A percentile compares a stretch with the other conserved stretches of the same genome.
phyloP scores from a whole-genome alignment of 2,888 invertebrate species.

The Pandemis cinnamomeana region DNA sequence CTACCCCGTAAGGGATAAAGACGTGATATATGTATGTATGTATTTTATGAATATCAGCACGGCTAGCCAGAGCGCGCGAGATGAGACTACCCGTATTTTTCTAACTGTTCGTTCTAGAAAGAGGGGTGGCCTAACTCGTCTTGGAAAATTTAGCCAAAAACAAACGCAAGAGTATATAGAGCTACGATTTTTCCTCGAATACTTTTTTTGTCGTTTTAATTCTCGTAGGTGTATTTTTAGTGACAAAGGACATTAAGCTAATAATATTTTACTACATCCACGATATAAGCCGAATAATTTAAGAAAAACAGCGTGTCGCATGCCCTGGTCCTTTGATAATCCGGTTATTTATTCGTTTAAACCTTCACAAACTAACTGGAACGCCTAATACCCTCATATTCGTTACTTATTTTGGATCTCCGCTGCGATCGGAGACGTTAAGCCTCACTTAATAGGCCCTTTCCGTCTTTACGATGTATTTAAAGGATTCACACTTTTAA shows the following conservation, averaged over 20 bases:
- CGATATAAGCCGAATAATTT: not conserved
- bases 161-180: no score
- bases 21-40: no score
- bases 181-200: no score
- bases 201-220: no score
- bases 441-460: conserved; percentile 65
- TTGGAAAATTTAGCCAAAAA: no score
- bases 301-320: not conserved
- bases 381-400: conserved; percentile 54
- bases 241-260: not conserved
- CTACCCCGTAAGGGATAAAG: no score
- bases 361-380: conserved; percentile 57
- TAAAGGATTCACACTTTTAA: conserved; percentile 40
- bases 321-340: conserved; percentile 68
- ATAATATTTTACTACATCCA: not conserved
- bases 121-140: no score
- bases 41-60: no score
- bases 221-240: no score
- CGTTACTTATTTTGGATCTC: conserved; percentile 66
- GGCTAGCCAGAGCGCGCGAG: no score
- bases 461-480: conserved; percentile 52
- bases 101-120: no score
- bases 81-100: no score
- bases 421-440: conserved; percentile 57
- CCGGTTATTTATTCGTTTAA: conserved; percentile 74